Evolutionary conservation across 2,113 vertebrate species (phyloP).

Genomic region (Nesospiza acunhae): DNA sequence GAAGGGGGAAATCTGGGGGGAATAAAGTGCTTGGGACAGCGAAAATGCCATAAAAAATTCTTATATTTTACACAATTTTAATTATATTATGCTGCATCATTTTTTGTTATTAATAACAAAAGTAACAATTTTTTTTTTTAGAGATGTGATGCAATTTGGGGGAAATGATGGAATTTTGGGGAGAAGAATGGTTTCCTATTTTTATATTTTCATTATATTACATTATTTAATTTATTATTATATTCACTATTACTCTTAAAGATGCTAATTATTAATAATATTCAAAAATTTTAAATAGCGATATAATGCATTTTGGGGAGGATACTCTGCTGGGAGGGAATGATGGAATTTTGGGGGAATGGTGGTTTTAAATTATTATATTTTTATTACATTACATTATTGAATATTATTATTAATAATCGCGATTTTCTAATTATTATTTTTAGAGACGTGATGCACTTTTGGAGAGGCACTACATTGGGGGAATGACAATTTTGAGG

Average conservation of each 20-base stretch:
- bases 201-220: neutral
- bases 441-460: neutral
- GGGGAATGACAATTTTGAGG: neutral
- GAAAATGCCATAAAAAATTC: neutral
- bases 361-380: neutral
- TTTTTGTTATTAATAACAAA: neutral
- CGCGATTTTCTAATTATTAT: neutral
- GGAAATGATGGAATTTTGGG: neutral
- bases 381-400: neutral
- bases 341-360: neutral
- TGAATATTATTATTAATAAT: neutral
- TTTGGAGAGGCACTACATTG: neutral
- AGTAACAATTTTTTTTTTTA: no score
- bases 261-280: no score
- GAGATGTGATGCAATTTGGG: neutral
- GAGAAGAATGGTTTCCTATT: neutral
- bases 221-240: neutral
- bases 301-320: neutral
- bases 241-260: no score
- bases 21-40: neutral
- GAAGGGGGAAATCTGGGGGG: neutral
- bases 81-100: rapidly evolving
- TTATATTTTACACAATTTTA: no score
- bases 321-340: neutral
- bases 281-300: no score